phyloP scores from a whole-genome alignment of 2,113 vertebrate genomes.

The Cygnus buccinator region DNA sequence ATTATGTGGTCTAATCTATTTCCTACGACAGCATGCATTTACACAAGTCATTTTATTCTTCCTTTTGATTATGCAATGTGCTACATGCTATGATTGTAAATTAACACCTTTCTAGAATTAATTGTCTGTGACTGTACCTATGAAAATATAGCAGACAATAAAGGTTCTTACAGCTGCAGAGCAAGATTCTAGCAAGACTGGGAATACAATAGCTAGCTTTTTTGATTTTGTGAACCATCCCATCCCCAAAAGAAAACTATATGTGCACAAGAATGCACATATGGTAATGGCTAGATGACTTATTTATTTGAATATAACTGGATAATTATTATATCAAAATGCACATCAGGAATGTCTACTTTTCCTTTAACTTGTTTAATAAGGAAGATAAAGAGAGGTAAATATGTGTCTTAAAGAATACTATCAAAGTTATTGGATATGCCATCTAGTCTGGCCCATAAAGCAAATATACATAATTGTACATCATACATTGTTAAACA shows the following conservation, averaged over 20 bases:
- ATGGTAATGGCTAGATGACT: background rate
- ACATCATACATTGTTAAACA: background rate
- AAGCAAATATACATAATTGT: background rate
- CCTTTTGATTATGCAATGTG: background rate
- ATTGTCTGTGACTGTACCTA: background rate
- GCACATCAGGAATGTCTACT: background rate
- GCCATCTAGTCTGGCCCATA: background rate
- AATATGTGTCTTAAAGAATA: background rate
- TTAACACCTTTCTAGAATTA: constrained; percentile 30
- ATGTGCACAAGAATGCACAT: background rate
- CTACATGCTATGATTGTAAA: background rate
- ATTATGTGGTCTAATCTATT: background rate
- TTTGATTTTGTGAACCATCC: background rate
- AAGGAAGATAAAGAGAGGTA: background rate
- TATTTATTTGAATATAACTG: background rate
- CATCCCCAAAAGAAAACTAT: background rate
- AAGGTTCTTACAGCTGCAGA: background rate
- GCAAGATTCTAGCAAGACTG: background rate
- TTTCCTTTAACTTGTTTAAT: background rate
- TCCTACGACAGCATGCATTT: background rate
- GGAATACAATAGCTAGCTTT: background rate
- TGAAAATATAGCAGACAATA: background rate
- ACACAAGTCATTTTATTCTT: background rate
- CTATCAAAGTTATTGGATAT: background rate
- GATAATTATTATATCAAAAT: background rate